Evolutionary conservation across 53 echinoderm and acorn worm species (phyloP).

Genomic region (Astropecten irregularis): DNA sequence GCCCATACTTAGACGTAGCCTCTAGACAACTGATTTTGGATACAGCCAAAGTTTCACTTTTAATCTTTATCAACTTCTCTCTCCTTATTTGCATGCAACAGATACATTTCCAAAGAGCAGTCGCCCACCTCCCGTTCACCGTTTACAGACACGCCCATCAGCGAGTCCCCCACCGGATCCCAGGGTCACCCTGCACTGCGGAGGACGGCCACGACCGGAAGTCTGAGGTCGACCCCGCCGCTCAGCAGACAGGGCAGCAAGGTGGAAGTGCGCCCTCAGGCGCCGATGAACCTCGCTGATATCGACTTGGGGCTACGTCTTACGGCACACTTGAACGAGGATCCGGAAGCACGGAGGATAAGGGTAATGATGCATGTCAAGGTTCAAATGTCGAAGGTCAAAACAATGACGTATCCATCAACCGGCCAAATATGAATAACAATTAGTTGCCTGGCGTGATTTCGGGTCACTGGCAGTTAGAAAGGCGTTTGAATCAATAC

Average conservation of each 20-base stretch:
- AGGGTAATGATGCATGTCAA: constrained; percentile 48
- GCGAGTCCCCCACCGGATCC: constrained; percentile 1
- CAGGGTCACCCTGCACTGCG: constrained; percentile 5
- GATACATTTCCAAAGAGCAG: constrained; percentile 8
- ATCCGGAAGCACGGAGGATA: constrained; percentile 8
- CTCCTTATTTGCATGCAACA: neutral
- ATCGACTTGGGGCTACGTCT: constrained; percentile 4
- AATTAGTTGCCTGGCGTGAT: too few species aligned
- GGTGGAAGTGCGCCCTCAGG: constrained; percentile 21
- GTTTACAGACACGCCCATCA: neutral
- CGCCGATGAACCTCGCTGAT: constrained; percentile 25
- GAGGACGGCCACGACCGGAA: neutral
- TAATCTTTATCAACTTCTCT: neutral
- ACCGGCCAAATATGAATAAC: too few species aligned
- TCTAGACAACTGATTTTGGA: too few species aligned
- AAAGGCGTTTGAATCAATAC: too few species aligned
- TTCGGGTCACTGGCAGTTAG: too few species aligned
- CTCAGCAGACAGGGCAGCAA: constrained; percentile 38
- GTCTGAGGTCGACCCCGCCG: constrained; percentile 31
- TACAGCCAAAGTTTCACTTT: too few species aligned
- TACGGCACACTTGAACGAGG: constrained; percentile 1
- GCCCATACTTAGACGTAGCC: too few species aligned
- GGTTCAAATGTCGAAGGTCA: neutral
- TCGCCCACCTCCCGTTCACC: neutral
- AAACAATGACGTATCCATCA: too few species aligned